Evolutionary conservation across 1,140 invertebrate species (phyloP), one percentile per base, ranked within the genome.

Genomic region (Drosophila kanapiae): DNA sequence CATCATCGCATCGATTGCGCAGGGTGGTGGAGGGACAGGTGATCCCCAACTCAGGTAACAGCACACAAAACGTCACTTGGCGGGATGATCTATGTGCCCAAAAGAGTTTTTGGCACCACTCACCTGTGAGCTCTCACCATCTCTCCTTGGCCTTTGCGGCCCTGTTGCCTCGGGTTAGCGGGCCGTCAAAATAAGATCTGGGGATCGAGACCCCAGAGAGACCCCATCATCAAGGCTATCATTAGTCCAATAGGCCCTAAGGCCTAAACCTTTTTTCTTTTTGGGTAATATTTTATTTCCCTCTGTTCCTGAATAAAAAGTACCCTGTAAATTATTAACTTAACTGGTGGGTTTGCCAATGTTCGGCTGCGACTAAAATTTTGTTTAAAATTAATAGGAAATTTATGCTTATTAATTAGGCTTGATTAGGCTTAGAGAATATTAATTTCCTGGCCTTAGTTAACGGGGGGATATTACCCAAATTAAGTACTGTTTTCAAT

Each of bases 31-130:
- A 60, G 38, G 40, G 45, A 31, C 37, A 23, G 7, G 7, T 18
- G 53, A 67, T 70, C 47, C 43, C 53, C 70, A n/a, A 42, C 35
- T 38, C 63, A 70, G 67, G 67, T 70, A 70, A 62, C 47, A n/a
- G n/a, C 48, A 61, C 81, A 64, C 54, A 64, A 74, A 78, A 85
- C 82, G 82, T 85, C 82, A 85, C 67, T 85, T 85, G 78, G 82
- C 61, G 57, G 78, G 62, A 85, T 84, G 81, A 84, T 84, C 81
- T 77, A 84, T 85, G 76, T 62, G 38, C 48, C 37, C 37, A 49
- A 72, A 64, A 64, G 78, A 54, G 70, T 65, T 69, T 49, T 62
- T 33, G 71, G 76, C 59, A 64, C 18, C 59, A 56, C 61, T 84
- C 82, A 84, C 82, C 82, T 85, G 82, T 69, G 23, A 38, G 63